A percentile compares a stretch with the other conserved stretches of the same genome.
These are phyloP conservation scores for Andinoacara biseriatus DNA, from an alignment of 2,113 vertebrate species.

Conservation along the genomic window DNA sequence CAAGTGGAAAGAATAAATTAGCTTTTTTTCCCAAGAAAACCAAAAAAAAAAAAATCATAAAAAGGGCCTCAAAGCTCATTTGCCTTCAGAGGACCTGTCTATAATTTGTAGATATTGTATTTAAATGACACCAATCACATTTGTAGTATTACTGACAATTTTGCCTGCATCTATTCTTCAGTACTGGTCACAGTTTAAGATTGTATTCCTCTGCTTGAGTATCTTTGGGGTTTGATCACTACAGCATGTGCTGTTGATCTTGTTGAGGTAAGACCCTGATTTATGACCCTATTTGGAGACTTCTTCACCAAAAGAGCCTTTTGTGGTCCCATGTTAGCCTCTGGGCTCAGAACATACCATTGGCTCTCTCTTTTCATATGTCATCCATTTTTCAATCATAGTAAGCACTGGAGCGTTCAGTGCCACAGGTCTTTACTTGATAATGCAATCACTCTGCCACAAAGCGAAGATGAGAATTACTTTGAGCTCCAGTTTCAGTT, in stretches of 20 bases:
- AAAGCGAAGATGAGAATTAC: constrained; percentile 14
- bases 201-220: not conserved
- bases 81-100: not conserved
- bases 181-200: not conserved
- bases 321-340: constrained; percentile 31
- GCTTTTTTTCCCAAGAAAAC: not conserved
- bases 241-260: not conserved
- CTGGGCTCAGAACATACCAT: constrained; percentile 29
- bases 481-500: not conserved
- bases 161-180: not conserved
- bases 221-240: constrained; percentile 13
- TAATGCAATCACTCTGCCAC: constrained; percentile 19
- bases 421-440: constrained; percentile 36
- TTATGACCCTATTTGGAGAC: constrained; percentile 46
- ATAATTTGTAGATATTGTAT: not conserved
- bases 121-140: not conserved
- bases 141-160: not conserved
- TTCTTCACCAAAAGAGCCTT: constrained; percentile 10
- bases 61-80: not conserved
- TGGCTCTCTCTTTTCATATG: constrained; percentile 4
- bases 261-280: constrained; percentile 24
- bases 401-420: constrained; percentile 27
- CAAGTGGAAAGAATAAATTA: not conserved
- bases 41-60: not conserved
- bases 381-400: constrained; percentile 25